Conservation (phyloP, 2,797 vertebrate genomes). For the Malacoctenus gilli region DNA sequence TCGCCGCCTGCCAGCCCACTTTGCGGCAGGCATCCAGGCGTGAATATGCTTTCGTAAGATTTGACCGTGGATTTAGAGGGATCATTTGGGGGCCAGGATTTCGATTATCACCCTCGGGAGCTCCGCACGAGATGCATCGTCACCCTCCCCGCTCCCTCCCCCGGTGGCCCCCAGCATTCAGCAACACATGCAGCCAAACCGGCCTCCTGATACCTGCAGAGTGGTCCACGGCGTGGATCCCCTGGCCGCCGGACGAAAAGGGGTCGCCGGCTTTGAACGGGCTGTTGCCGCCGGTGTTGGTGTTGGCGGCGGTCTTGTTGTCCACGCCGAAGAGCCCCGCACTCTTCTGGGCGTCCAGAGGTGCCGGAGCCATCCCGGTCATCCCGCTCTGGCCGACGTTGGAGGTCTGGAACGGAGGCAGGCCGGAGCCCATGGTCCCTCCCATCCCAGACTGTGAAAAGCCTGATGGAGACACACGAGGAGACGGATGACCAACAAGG, state of each 20-base stretch:
- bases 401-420: conserved; percentile 72
- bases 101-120: too few species aligned
- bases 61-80: conserved; percentile 1
- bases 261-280: conserved; percentile 61
- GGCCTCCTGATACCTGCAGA: conserved; percentile 68
- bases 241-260: conserved; percentile 56
- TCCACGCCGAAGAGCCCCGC: conserved; percentile 68
- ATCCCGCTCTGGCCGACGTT: too few species aligned
- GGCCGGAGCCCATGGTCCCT: conserved; percentile 61
- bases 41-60: background rate
- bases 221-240: conserved; percentile 64
- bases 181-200: conserved; percentile 36
- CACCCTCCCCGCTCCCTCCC: conserved; percentile 7
- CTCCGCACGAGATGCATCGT: background rate
- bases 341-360: conserved; percentile 74
- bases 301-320: conserved; percentile 65
- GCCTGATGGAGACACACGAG: conserved; percentile 61
- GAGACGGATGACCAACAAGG: conserved; percentile 23
- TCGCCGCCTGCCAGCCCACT: conserved; percentile 9
- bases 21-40: conserved; percentile 2
- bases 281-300: conserved; percentile 58
- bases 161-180: conserved; percentile 4
- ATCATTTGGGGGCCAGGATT: too few species aligned
- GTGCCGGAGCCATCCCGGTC: conserved; percentile 19
- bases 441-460: conserved; percentile 77